Base-by-base conservation (phyloP, 2,888 invertebrate species). In the Apocheima hispidaria region DNA sequence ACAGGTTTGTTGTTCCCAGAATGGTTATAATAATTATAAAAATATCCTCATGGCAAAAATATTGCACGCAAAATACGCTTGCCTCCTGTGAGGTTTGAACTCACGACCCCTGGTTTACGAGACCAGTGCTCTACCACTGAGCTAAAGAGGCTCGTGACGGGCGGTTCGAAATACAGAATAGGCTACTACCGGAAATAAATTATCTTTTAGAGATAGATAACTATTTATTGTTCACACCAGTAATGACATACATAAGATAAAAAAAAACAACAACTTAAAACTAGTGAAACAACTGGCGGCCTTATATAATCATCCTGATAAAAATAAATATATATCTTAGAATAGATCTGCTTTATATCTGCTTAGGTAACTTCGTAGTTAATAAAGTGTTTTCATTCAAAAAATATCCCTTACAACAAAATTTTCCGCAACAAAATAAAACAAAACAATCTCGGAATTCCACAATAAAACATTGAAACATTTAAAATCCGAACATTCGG, bases 51-150 rank as follows among this genome's bases (percentile, higher is more conserved):
- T n/a, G n/a, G n/a, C n/a, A 46, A 41, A 36, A 12, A 23, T 23
- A 10, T 18, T 1, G 1, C 2, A 4, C 10, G 43, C 53, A 67
- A 69, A 68, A 66, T 35, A 0, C 0, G 0, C 0, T 4, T 87
- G 87, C 87, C 88, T 88, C 87, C 87, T 88, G 87, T 88, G 88
- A 87, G 88, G 87, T 83, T 87, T 88, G 88, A 87, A 88, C 88
- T 88, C 95, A 95, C 95, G 95, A 95, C 95, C 95, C 95, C 95
- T 95, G 95, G 95, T 95, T 95, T 95, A 95, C 95, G 94, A 95
- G 95, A 95, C 95, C 95, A 95, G 95, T 95, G 95, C 95, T 95
- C 95, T 95, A 94, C 95, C 95, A 95, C 95, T 95, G 95, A 95
- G 95, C 95, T 95, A 95, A 95, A 94, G 95, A 95, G 95, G 95